These are phyloP conservation scores for Sclerodermus sp. DNA, from an alignment of 2,888 invertebrate species.

Conservation along the genomic window DNA sequence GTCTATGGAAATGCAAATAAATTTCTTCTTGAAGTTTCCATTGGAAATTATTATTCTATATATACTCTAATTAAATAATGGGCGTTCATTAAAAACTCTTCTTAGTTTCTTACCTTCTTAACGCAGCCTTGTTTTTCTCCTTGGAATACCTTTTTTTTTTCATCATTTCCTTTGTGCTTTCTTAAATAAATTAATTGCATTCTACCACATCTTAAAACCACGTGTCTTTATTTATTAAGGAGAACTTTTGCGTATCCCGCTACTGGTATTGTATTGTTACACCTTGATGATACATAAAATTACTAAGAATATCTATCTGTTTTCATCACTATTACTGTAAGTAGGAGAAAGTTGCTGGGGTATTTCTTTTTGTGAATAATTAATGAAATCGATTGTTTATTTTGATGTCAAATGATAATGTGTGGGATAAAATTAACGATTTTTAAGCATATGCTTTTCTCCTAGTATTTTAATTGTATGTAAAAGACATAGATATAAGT, in stretches of 20 bases:
- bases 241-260: neutral
- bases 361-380: conserved; percentile 3
- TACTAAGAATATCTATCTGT: too few relatives aligned
- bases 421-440: too few relatives aligned
- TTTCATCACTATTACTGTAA: neutral
- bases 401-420: neutral
- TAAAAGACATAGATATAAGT: neutral
- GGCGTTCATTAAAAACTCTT: neutral
- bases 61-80: too few relatives aligned
- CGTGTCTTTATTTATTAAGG: conserved; percentile 17
- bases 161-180: conserved; percentile 16
- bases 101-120: too few relatives aligned
- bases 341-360: conserved; percentile 21
- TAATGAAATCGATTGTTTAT: neutral
- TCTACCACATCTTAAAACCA: conserved; percentile 10
- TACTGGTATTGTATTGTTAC: neutral
- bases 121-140: conserved; percentile 11
- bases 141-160: conserved; percentile 20
- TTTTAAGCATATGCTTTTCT: neutral
- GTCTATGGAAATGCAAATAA: neutral
- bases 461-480: neutral
- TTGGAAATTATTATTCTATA: too few relatives aligned
- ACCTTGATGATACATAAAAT: neutral
- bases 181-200: conserved; percentile 9
- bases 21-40: too few relatives aligned